phyloP scores from a whole-genome alignment of 2,888 invertebrate genomes.

The Colletes collaris region DNA sequence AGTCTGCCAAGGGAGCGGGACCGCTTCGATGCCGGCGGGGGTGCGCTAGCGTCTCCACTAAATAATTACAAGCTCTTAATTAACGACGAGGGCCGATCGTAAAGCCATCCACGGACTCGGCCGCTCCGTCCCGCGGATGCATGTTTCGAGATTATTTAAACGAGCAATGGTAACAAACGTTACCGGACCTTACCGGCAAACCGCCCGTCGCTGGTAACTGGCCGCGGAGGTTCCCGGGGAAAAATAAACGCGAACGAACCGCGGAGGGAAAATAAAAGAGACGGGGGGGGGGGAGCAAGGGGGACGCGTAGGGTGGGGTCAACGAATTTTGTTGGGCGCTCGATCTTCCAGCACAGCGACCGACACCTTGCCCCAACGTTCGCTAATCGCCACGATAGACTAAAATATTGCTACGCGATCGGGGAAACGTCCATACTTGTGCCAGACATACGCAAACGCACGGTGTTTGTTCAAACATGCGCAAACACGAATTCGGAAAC shows the following conservation, averaged over 20 bases:
- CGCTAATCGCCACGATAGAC: too few species aligned
- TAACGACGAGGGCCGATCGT: conserved; percentile 82
- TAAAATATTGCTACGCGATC: too few species aligned
- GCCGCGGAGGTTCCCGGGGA: conserved; percentile 41
- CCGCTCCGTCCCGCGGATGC: conserved; percentile 75
- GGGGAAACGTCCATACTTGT: too few species aligned
- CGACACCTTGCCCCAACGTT: conserved; percentile 14
- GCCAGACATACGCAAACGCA: too few species aligned
- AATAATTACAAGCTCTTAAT: conserved; percentile 83
- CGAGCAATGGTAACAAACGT: conserved; percentile 76
- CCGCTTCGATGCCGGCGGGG: conserved; percentile 80
- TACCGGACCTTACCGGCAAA: conserved; percentile 70
- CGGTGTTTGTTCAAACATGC: too few species aligned
- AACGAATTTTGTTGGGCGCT: conserved; percentile 45
- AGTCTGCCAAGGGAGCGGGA: conserved; percentile 69
- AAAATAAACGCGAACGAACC: conserved; percentile 46
- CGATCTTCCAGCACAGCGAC: conserved; percentile 8
- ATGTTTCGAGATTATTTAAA: conserved; percentile 82
- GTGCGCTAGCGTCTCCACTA: conserved; percentile 82
- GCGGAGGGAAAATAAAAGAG: conserved; percentile 47
- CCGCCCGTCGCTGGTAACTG: conserved; percentile 64
- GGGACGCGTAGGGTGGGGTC: conserved; percentile 28
- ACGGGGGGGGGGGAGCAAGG: conserved; percentile 11
- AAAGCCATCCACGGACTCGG: conserved; percentile 80
- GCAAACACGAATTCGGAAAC: too few species aligned